Evolutionary conservation across 2,113 vertebrate genomes (phyloP), one percentile per base, ranked within the genome.

Genomic region (Archilochus colubris): DNA sequence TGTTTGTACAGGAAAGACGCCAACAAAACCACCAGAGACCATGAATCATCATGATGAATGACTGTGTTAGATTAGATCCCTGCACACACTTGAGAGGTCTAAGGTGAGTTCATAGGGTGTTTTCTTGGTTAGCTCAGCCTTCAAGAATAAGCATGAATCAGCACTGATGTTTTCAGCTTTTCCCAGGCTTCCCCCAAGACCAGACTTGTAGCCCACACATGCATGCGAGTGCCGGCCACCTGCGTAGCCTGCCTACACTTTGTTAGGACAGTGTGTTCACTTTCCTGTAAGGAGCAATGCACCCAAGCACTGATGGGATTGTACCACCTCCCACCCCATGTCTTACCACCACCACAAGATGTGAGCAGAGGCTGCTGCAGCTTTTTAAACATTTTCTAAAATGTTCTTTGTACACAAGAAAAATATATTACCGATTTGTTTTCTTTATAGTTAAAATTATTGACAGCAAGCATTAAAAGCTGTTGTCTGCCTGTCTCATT

Each of bases 301-400:
- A 72, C 31, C 14, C 31, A 11, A 3, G 0, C 36, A 36, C 7
- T 0, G 0, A 43, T 25, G n/a, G 43, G 25, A 28, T 46, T 63
- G 50, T 36, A 16, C 25, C 57, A 69, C 24, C 38, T 77, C 54
- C 31, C 18, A 57, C 18, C 6, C 28, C 23, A 3, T n/a, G 33
- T 70, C 15, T 33, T 85, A 17, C 28, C 14, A 22, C 61, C 57
- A 33, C 10, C 59, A 40, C 40, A 57, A 73, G 10, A 28, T 67
- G 31, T 72, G 13, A 68, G 6, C 19, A 8, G 13, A 72, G 43
- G 15, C 48, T 86, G 48, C 54, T 59, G 14, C n/a, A 77, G 36
- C 14, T 28, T 61, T 31, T 30, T 68, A 53, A 72, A 67, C 9
- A 4, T 25, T 9, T 51, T 81, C n/a, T 77, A 36, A 88, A 58